Evolutionary conservation across 1,140 invertebrate genomes (phyloP).

Genomic region (Drosophila teissieri): DNA sequence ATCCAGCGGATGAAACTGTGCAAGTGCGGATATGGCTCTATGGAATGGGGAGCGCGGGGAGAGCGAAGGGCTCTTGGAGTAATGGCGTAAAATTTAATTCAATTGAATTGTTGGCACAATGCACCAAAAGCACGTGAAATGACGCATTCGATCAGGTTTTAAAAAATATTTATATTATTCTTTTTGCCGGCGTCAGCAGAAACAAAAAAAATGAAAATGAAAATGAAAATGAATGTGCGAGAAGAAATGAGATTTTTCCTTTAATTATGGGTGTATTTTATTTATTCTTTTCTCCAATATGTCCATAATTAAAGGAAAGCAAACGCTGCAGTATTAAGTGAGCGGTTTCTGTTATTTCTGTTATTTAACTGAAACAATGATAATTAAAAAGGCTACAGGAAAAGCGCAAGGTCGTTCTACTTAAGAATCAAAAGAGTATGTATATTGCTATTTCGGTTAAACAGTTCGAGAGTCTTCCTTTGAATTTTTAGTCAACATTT

Average conservation of each 20-base stretch:
- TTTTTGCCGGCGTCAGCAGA: neutral
- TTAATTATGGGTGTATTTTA: constrained; percentile 32
- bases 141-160: constrained; percentile 7
- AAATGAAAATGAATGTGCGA: constrained; percentile 8
- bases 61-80: constrained; percentile 34
- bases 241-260: constrained; percentile 28
- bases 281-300: constrained; percentile 9
- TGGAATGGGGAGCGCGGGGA: neutral
- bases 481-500: neutral
- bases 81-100: constrained; percentile 82
- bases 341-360: neutral
- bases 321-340: neutral
- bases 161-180: constrained; percentile 36
- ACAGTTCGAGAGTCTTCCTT: neutral
- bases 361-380: neutral
- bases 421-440: neutral
- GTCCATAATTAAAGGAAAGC: constrained; percentile 12
- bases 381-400: neutral
- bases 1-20: constrained; percentile 30
- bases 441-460: neutral
- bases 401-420: neutral
- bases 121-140: constrained; percentile 56
- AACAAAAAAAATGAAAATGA: too few relatives aligned
- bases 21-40: constrained; percentile 4
- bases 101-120: constrained; percentile 79